Evolutionary conservation across 2,888 invertebrate species (phyloP).

Genomic region (Zaprionus obscuricornis): DNA sequence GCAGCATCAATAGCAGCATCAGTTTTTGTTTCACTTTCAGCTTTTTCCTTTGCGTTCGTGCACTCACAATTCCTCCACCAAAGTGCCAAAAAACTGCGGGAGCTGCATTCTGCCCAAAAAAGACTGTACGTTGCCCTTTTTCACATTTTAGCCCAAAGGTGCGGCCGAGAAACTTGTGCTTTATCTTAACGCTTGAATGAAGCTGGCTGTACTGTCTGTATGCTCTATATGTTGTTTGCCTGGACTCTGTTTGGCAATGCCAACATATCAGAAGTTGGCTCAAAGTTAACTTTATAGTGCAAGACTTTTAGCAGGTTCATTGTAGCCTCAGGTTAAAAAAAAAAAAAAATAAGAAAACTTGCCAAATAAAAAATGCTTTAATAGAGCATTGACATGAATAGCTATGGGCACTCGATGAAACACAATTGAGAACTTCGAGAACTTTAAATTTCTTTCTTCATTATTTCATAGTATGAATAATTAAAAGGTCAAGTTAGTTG

Average conservation of each 20-base stretch:
- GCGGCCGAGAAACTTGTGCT: conserved; percentile 34
- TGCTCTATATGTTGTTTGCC: too few species aligned
- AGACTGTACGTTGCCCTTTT: background rate
- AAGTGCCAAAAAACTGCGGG: conserved; percentile 30
- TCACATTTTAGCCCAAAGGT: conserved; percentile 28
- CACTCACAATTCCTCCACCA: too few species aligned
- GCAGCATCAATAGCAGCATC: background rate
- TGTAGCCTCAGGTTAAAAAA: too few species aligned
- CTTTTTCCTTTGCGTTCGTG: background rate
- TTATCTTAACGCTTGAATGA: conserved; percentile 63
- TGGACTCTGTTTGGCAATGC: conserved; percentile 7
- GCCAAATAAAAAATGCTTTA: too few species aligned
- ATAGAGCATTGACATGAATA: too few species aligned
- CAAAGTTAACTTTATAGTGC: conserved; percentile 4
- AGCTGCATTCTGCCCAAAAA: conserved; percentile 26
- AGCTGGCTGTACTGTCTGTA: conserved; percentile 2
- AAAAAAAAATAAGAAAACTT: too few species aligned
- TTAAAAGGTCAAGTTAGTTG: too few species aligned
- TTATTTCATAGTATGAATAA: too few species aligned
- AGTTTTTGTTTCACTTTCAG: conserved; percentile 11
- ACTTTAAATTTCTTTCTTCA: too few species aligned
- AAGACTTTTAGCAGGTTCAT: background rate
- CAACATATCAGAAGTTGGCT: conserved; percentile 4
- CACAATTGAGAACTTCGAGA: too few species aligned
- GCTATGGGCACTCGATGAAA: too few species aligned